Conservation (phyloP, 2,797 vertebrate species). For the Sebastes reedi region DNA sequence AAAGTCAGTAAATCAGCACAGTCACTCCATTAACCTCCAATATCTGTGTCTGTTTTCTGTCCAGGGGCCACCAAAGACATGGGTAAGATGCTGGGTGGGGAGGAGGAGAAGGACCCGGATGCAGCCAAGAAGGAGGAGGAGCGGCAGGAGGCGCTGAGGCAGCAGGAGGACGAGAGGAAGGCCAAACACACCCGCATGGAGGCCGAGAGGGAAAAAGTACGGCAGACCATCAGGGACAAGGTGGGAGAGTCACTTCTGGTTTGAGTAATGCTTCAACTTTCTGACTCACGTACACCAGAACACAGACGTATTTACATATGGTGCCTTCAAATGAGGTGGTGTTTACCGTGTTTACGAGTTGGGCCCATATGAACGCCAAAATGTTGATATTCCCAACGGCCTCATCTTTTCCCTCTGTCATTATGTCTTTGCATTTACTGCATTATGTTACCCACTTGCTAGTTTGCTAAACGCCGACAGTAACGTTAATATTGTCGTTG, state of each 20-base stretch:
- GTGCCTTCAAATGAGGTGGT: no score
- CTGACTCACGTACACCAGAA: background rate
- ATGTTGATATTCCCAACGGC: no score
- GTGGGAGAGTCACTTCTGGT: conserved; percentile 67
- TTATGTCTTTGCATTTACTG: no score
- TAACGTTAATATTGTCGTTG: no score
- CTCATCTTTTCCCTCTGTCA: no score
- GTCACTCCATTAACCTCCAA: background rate
- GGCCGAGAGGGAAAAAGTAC: conserved; percentile 96
- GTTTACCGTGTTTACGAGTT: no score
- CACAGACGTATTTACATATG: no score
- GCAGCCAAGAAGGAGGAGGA: conserved; percentile 98
- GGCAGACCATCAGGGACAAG: conserved; percentile 98
- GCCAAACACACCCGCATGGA: conserved; percentile 97
- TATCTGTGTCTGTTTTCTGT: background rate
- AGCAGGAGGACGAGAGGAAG: conserved; percentile 97
- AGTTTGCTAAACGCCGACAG: no score
- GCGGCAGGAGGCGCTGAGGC: conserved; percentile 94
- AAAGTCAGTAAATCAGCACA: background rate
- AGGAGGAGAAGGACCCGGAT: conserved; percentile 98
- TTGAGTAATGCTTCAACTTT: background rate
- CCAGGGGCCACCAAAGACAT: conserved; percentile 99
- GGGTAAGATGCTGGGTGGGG: conserved; percentile 98
- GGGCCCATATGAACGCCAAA: no score
- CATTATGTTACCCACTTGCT: no score